Evolutionary conservation across 2,888 invertebrate species (phyloP).

Genomic region (Chesias legatella): DNA sequence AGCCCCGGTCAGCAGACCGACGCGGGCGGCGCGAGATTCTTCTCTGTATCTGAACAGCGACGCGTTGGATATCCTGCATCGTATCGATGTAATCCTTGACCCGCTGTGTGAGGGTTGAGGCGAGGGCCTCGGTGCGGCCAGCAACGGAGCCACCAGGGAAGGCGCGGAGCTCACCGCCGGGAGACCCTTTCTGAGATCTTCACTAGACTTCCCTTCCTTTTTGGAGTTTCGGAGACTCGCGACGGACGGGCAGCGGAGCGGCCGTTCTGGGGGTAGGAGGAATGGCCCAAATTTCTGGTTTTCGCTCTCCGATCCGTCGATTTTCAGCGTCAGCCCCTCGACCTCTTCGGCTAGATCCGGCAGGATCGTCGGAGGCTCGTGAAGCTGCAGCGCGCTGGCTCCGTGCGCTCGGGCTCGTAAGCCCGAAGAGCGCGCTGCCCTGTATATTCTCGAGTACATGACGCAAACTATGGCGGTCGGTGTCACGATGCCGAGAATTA

Average conservation of each 20-base stretch:
- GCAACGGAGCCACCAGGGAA: conserved; percentile 63
- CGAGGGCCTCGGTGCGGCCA: conserved; percentile 55
- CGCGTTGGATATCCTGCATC: conserved; percentile 90
- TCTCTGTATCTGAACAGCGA: conserved; percentile 92
- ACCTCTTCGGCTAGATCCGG: conserved; percentile 67
- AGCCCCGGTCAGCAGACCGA: conserved; percentile 83
- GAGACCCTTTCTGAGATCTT: conserved; percentile 59
- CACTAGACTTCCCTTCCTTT: conserved; percentile 65
- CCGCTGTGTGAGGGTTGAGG: conserved; percentile 70
- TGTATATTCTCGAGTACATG: conserved; percentile 87
- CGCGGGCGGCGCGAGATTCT: conserved; percentile 93
- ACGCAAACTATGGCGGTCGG: conserved; percentile 84
- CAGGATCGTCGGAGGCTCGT: conserved; percentile 64
- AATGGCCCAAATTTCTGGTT: conserved; percentile 67
- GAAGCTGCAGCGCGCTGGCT: conserved; percentile 75
- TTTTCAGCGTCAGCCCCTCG: conserved; percentile 68
- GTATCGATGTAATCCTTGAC: conserved; percentile 86
- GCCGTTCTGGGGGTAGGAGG: conserved; percentile 66
- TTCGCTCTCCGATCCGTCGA: conserved; percentile 60
- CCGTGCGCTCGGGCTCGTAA: conserved; percentile 69
- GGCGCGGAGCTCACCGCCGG: conserved; percentile 78
- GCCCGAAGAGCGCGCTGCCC: conserved; percentile 87
- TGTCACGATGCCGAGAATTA: conserved; percentile 55
- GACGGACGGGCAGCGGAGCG: conserved; percentile 68
- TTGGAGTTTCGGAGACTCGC: conserved; percentile 65